A percentile compares a stretch with the other conserved stretches of the same genome.
Evolutionary conservation across 1,140 invertebrate species (phyloP).

Genomic region (Eulimnadia texana): DNA sequence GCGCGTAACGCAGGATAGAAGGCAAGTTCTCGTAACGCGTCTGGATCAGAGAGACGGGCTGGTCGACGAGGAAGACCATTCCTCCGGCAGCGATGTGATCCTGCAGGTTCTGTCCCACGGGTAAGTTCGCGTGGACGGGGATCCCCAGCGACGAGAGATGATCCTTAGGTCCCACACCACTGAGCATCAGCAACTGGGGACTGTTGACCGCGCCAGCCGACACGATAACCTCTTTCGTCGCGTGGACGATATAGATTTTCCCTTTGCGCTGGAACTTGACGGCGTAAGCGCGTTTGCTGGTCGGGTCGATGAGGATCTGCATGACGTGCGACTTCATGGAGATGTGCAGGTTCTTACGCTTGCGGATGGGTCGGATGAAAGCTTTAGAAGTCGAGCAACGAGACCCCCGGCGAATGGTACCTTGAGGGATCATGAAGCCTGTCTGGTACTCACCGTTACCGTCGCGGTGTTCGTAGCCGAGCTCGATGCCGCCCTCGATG

Average conservation of each 20-base stretch:
- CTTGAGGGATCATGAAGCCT: slow-evolving; percentile 36
- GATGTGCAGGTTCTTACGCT: slow-evolving; percentile 48
- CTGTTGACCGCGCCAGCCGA: slow-evolving; percentile 52
- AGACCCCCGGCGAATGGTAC: slow-evolving; percentile 42
- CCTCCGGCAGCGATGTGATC: slow-evolving; percentile 71
- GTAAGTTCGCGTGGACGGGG: slow-evolving; percentile 28
- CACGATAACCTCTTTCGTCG: slow-evolving; percentile 53
- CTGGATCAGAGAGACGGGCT: slow-evolving; percentile 58
- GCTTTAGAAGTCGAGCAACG: slow-evolving; percentile 46
- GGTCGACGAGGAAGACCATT: slow-evolving; percentile 64
- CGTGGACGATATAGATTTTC: slow-evolving; percentile 30
- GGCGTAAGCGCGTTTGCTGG: slow-evolving; percentile 35
- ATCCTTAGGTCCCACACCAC: slow-evolving; percentile 51
- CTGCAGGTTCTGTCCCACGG: slow-evolving; percentile 41
- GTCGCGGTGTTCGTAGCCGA: slow-evolving; percentile 45
- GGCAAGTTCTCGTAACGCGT: slow-evolving; percentile 57
- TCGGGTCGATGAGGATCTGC: slow-evolving; percentile 36
- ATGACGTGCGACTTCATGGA: slow-evolving; percentile 31
- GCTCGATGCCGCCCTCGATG: slow-evolving; percentile 40
- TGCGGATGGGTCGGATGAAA: slow-evolving; percentile 41
- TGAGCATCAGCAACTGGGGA: slow-evolving; percentile 55
- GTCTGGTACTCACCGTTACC: slow-evolving; percentile 36
- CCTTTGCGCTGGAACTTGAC: slow-evolving; percentile 35
- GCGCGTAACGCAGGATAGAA: slow-evolving; percentile 47
- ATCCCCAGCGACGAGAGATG: slow-evolving; percentile 31